Conservation (phyloP, 1,140 invertebrate species). For the Anastatus disparis region DNA sequence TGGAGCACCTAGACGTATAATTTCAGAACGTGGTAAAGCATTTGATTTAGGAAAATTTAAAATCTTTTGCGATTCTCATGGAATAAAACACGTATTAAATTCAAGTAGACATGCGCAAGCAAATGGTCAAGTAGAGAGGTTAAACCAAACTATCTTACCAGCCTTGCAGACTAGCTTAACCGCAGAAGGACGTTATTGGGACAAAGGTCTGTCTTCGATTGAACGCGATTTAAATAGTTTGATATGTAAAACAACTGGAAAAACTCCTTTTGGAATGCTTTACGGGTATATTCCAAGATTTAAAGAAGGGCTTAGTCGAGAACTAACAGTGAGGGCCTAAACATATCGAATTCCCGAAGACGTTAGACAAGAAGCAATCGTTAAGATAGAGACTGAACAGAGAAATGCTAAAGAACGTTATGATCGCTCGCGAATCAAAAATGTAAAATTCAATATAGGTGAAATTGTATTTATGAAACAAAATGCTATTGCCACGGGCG, state of each 20-base stretch:
- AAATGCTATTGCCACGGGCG: slow-evolving; percentile 22
- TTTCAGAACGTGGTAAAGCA: slow-evolving; percentile 8
- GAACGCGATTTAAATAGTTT: slow-evolving; percentile 16
- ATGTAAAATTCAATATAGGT: slow-evolving; percentile 14
- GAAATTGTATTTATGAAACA: slow-evolving; percentile 24
- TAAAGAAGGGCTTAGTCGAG: neutral
- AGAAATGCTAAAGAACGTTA: neutral
- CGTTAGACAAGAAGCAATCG: neutral
- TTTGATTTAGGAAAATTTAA: slow-evolving; percentile 29
- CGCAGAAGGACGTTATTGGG: too few relatives aligned
- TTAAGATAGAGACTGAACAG: neutral
- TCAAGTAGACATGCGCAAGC: slow-evolving; percentile 48
- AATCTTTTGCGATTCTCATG: slow-evolving; percentile 40
- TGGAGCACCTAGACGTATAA: slow-evolving; percentile 25
- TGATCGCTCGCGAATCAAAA: neutral
- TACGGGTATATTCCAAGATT: slow-evolving; percentile 21
- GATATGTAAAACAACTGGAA: slow-evolving; percentile 8
- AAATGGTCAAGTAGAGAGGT: slow-evolving; percentile 44
- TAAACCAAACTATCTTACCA: too few relatives aligned
- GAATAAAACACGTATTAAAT: slow-evolving; percentile 47
- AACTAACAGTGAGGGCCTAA: neutral
- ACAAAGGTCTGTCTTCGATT: too few relatives aligned
- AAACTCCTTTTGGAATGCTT: neutral
- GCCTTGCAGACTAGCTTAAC: too few relatives aligned
- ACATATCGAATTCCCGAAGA: neutral